Evolutionary conservation across 2,888 invertebrate species (phyloP), one percentile per base, ranked within the genome.

Genomic region (Drosophila bunnanda): DNA sequence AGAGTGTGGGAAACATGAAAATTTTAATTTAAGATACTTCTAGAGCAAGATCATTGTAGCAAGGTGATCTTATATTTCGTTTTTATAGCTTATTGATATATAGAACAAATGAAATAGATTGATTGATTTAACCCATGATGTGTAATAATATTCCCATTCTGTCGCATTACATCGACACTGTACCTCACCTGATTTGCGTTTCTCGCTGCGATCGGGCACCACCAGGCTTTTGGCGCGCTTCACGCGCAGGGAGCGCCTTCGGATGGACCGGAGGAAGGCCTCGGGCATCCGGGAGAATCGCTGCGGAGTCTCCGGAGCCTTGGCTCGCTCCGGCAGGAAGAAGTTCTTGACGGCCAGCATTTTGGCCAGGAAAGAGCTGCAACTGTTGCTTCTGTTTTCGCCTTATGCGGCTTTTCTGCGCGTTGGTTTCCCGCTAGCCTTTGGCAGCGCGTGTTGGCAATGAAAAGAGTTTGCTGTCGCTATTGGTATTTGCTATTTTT

Each of bases 341-440:
- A 96, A 96, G 92, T 96, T 96, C 91, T 96, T 95, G 46, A 96
- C 95, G 32, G 95, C 95, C 91, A 95, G 93, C 95, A 96, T 95
- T 30, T 28, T 69, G 17, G 36, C 30, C 2, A 25, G 4, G 25
- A 15, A 5, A 20, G 15, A 15, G 32, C 20, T 43, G 50, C 38
- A 65, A 52, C 57, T 69, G 64, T 55, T 57, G 66, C 20, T 59
- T 52, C 30, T 68, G 28, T 38, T 43, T 25, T 12, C 60, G 54
- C 15, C 36, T 28, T 43, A 65, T 36, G 20, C 32, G 66, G 52
- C 60, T 48, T 54, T 65, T 15, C 55, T 59, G 59, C 64, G 56
- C 70, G 54, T 60, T 36, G 50, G 64, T 53, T 53, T 53, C 20
- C 62, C 41, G 56, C 53, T 56, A 13, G 43, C 41, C 58, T 54